These are phyloP conservation scores for Nesidiocoris tenuis DNA, from an alignment of 2,888 invertebrate species.

Conservation along the genomic window DNA sequence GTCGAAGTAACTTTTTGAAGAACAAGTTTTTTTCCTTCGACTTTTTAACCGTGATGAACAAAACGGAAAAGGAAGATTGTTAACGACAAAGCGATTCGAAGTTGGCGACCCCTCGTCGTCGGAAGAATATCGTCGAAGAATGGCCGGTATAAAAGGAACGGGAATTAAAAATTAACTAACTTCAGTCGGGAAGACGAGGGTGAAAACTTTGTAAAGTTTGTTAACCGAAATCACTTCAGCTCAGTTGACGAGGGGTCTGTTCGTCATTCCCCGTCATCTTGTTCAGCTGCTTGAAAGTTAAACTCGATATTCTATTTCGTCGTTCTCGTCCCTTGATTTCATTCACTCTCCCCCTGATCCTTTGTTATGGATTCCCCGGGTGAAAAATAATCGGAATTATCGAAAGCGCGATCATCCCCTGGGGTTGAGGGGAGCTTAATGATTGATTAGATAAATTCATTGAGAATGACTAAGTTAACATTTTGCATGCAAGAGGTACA, in stretches of 20 bases:
- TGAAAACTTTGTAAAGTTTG: constrained; percentile 32
- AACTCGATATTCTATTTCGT: constrained; percentile 31
- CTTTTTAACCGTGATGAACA: neutral
- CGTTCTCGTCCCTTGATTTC: constrained; percentile 1
- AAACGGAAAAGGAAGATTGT: constrained; percentile 5
- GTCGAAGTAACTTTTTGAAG: too few species aligned
- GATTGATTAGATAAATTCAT: too few species aligned
- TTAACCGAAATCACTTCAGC: constrained; percentile 36
- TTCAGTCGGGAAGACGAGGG: constrained; percentile 21
- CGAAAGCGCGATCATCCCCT: too few species aligned
- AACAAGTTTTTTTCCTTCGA: too few species aligned
- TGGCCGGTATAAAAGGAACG: constrained; percentile 20
- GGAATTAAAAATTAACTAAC: constrained; percentile 40
- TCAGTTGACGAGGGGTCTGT: constrained; percentile 30
- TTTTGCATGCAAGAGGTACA: too few species aligned
- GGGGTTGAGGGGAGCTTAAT: too few species aligned
- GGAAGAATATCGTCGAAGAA: constrained; percentile 13
- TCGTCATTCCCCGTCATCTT: constrained; percentile 24
- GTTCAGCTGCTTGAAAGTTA: constrained; percentile 27
- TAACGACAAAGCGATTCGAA: constrained; percentile 34
- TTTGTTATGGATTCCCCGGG: too few species aligned
- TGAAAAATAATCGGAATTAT: too few species aligned
- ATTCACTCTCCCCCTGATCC: too few species aligned
- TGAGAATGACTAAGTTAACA: too few species aligned
- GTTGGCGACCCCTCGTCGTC: constrained; percentile 11